Evolutionary conservation across 1,140 invertebrate species (phyloP), one percentile per base, ranked within the genome.

Genomic region (Laodelphax striatellus): DNA sequence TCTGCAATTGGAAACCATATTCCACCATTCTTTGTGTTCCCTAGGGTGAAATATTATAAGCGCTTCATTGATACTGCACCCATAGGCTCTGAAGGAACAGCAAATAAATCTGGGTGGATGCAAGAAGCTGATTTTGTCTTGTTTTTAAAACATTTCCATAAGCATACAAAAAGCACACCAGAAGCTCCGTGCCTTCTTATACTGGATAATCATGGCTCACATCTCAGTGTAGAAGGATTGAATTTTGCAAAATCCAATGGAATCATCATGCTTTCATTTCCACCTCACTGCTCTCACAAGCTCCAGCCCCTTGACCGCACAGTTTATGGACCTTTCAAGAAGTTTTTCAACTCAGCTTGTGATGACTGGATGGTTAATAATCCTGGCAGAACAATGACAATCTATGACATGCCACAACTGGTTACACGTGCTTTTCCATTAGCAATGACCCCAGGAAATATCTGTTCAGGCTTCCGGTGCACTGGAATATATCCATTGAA

Each of bases 31-130:
- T 70, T 71, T 63, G 53, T 74, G 16, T 75, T 74, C 55, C 70
- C 72, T 8, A 42, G 73, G 17, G 62, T 66, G 31, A 65, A 71
- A 55, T 71, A 63, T 53, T 65, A 68, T 28, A 55, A 58, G 5
- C 60, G 66, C 16, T 71, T 73, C 61, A 61, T 72, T 8, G 42
- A 55, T 34, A 64, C 64, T 63, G 67, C 66, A 9, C 72, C 71
- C 17, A 44, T 68, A 9, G 76, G 77, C 60, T 70, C 68, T 53
- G 60, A 71, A 38, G 77, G 73, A 44, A 65, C 64, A 31, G 71
- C 73, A 5, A 69, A 72, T 64, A 64, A 28, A 58, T 72, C 65
- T 65, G 78, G 77, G 4, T 79, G 77, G 75, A 77, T 79, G 71
- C 75, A 64, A n/a, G 64, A 61, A 16, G 61, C 67, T 14, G 62